A percentile compares a stretch with the other conserved stretches of the same genome.
Evolutionary conservation across 2,888 invertebrate genomes (phyloP).

Genomic region (Enchytraeus crypticus): DNA sequence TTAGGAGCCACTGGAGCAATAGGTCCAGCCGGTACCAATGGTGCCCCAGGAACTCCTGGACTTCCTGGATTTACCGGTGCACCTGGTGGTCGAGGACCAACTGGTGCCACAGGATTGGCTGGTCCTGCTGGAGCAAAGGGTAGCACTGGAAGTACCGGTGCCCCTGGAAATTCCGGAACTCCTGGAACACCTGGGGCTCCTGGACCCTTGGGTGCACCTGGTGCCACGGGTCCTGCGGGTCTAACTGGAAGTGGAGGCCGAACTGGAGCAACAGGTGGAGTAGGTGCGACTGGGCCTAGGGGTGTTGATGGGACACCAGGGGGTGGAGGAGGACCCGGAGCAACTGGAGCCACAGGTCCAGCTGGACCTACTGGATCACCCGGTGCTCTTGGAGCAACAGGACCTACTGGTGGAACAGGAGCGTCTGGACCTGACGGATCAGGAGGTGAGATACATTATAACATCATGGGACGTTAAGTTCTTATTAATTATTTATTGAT

Average conservation of each 20-base stretch:
- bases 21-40: background rate
- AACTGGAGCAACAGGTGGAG: conserved; percentile 7
- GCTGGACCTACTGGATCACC: background rate
- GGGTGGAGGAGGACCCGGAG: no score
- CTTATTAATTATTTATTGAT: no score
- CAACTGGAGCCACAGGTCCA: background rate
- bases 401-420: conserved; percentile 9
- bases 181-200: conserved; percentile 3
- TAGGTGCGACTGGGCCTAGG: background rate
- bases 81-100: no score
- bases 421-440: background rate
- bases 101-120: background rate
- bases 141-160: conserved; percentile 5
- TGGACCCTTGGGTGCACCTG: conserved; percentile 4
- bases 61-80: no score
- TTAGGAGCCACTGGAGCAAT: conserved; percentile 2
- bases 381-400: conserved; percentile 4
- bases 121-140: conserved; percentile 9
- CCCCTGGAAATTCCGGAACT: background rate
- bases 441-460: no score
- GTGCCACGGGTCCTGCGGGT: conserved; percentile 7
- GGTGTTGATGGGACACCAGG: background rate
- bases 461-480: no score
- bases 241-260: conserved; percentile 5
- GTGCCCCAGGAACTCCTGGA: no score